Evolutionary conservation across 2,797 vertebrate species (phyloP), one percentile per base, ranked within the genome.

Genomic region (Liparis tanakae): DNA sequence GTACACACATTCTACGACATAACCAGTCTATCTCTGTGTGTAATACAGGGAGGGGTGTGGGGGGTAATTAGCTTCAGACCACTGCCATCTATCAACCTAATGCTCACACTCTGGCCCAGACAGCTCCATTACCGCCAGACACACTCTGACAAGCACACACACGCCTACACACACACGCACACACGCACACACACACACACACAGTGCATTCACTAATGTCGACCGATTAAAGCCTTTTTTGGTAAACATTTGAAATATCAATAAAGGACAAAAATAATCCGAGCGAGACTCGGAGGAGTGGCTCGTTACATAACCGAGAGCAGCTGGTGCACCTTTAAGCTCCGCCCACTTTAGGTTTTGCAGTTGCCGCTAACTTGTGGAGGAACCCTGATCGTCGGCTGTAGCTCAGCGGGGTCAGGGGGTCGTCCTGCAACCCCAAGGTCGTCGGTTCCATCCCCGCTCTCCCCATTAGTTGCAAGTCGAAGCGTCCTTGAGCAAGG

Each of bases 11-110:
- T 36, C 53, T 53, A 41, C 44, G 48, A 66, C 10, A 56, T 48
- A 71, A 55, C 30, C 62, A 59, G 12, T 68, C 54, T 44, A 48
- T 62, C n/a, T 67, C 43, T 46, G 53, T 87, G 83, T 87, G 80
- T 70, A 71, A 82, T 72, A 83, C 79, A 73, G 71, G 14, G 13
- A 17, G 13, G 43, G 85, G 89, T 89, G 94, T 94, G 13, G 43
- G 85, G 89, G 90, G 94, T 94, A 94, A 94, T 94, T 94, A 94
- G 89, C 87, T 87, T 81, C 69, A 81, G 85, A 85, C 85, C 79
- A 78, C 71, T 79, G 77, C 86, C 84, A 94, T 94, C 91, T 93
- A 93, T 94, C 93, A 94, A 88, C 74, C 68, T 86, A 87, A 88
- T 87, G 88, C 82, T 88, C 86, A 81, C 78, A 80, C 71, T 82